phyloP scores from a whole-genome alignment of 2,888 invertebrate genomes.

The Tenthredo mesomela region DNA sequence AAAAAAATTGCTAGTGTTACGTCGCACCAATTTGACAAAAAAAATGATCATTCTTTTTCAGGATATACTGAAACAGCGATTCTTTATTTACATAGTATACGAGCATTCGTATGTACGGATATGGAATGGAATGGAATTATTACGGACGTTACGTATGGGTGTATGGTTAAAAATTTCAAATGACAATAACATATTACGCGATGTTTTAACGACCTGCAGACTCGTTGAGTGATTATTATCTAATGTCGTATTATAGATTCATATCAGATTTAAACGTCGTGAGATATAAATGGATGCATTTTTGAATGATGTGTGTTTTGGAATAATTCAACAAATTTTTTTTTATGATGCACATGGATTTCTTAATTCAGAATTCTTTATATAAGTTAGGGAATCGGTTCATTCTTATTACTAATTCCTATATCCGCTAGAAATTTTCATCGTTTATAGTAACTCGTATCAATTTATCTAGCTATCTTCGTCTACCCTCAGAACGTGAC shows the following conservation, averaged over 20 bases:
- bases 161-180: neutral
- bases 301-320: neutral
- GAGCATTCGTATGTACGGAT: neutral
- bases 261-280: neutral
- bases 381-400: neutral
- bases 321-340: neutral
- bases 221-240: neutral
- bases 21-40: neutral
- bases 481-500: neutral
- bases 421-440: neutral
- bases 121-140: neutral
- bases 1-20: neutral
- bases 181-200: neutral
- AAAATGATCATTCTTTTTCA: neutral
- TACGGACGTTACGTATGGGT: neutral
- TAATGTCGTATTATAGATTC: neutral
- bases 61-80: neutral
- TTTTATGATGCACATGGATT: neutral
- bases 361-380: neutral
- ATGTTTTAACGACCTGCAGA: neutral
- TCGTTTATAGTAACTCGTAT: neutral
- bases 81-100: neutral
- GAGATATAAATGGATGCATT: neutral
- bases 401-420: neutral
- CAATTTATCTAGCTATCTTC: conserved; percentile 19